Base-by-base conservation (phyloP, 2,113 vertebrate genomes). In the Ageneiosus marmoratus region DNA sequence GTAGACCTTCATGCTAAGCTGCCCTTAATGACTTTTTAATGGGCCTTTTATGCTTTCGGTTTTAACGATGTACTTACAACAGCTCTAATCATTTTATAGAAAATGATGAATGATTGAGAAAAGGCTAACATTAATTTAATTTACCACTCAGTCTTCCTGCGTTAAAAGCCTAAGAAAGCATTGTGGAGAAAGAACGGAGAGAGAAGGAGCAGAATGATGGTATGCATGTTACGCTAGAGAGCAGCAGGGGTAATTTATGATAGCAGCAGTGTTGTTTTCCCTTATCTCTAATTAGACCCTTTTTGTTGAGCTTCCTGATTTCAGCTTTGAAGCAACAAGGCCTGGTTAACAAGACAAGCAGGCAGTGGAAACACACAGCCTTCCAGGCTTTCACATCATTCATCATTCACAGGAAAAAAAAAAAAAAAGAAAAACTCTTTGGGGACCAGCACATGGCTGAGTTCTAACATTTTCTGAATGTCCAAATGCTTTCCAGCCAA, bases 21-120 rank as follows among this genome's bases (percentile, higher is more conserved):
- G 85, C 79, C 82, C 83, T 88, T 89, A 87, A 89, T 89, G 86
- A 86, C 89, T 88, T 88, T 89, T 89, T 88, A 89, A 88, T 89
- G 80, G 83, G 83, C 79, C 83, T 86, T 86, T 88, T 88, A 88
- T 88, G 83, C 83, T 87, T 80, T 88, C 56, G 29, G 77, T 88
- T 89, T 89, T 89, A 89, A 89, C 83, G 81, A 87, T 69, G 84
- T 86, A 89, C 84, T 88, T 88, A 88, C 89, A 88, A 88, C 84
- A 80, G 84, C 76, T 86, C 79, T 86, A 89, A 86, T 89, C 87
- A 87, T 89, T 89, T 87, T 88, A 85, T 84, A 82, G 85, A 84
- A 83, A 84, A 88, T 87, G 89, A 89, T 87, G 81, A 88, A 89
- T 86, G 87, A 88, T 86, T 87, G 86, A 87, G 83, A 87, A 82